Evolutionary conservation across 2,113 vertebrate species (phyloP).

Genomic region (Bubo bubo): DNA sequence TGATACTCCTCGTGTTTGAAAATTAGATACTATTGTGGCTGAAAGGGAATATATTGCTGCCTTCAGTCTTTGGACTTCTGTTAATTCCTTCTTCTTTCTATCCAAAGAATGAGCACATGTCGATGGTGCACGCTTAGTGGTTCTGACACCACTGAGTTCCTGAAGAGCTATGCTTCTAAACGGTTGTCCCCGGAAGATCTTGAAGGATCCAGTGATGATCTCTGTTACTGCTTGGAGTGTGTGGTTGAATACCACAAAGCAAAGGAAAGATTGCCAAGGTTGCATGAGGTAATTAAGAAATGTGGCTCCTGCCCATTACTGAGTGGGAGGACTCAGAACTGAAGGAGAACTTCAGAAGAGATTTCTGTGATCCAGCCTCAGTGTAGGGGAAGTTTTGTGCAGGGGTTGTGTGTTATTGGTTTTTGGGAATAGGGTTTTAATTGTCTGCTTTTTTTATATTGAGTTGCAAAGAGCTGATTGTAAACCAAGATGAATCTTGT

Average conservation of each 20-base stretch:
- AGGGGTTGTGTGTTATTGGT: neutral
- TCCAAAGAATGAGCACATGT: conserved; percentile 83
- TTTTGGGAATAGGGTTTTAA: neutral
- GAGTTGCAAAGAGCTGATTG: neutral
- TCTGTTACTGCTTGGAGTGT: conserved; percentile 84
- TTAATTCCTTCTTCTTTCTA: neutral
- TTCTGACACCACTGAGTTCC: conserved; percentile 42
- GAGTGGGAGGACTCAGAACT: fast-evolving
- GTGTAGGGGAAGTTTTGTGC: neutral
- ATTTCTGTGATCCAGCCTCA: neutral
- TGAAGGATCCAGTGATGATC: conserved; percentile 76
- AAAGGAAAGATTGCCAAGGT: conserved; percentile 68
- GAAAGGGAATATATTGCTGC: neutral
- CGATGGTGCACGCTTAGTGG: conserved; percentile 82
- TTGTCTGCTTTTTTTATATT: neutral
- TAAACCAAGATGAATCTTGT: neutral
- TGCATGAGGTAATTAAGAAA: conserved; percentile 77
- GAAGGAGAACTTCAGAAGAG: neutral
- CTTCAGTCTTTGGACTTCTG: neutral
- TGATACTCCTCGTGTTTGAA: neutral
- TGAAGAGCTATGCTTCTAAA: conserved; percentile 71
- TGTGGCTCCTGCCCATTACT: neutral
- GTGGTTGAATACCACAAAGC: conserved; percentile 84
- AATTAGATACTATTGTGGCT: neutral
- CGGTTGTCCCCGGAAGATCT: conserved; percentile 44